Evolutionary conservation across 2,888 invertebrate species (phyloP), one percentile per base, ranked within the genome.

Genomic region (Eupithecia insigniata): DNA sequence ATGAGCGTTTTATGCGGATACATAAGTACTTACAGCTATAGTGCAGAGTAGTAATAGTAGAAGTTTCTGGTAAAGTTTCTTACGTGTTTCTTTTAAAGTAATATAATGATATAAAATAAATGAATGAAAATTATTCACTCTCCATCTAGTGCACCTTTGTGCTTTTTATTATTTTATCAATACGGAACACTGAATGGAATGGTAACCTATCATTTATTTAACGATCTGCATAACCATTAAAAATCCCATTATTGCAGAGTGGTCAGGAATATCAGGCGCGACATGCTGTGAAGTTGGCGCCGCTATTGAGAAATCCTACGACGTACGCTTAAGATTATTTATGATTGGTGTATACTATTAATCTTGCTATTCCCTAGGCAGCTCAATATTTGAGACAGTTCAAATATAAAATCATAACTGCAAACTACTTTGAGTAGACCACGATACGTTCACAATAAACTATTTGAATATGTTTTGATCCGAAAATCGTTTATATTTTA

Each of bases 241-340:
- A 74, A 74, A 62, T 36, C 67, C 74, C 74, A 74, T 74, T 71
- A 73, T 68, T 66, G 46, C 66, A 62, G 36, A 67, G 64, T 67
- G 74, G 74, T 74, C 71, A 71, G 64, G 72, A 76, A 73, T 71
- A 72, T 73, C 76, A 72, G 72, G 65, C 71, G 71, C n/a, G 36
- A 14, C 10, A 34, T n/a, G 34, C 18, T 6, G 22, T 22, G 22
- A 12, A 22, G 22, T n/a, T 64, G 36, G 14, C 12, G 61, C 34
- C 32, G 14, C 61, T 61, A 32, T 34, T 18, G 26, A 22, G 26
- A 12, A 7, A 51, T 18, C 7, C 18, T 16, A 43, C 18, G 7
- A 43, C 0, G 16, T 0, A 18, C 12, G 43, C 7, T 3, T 10
- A 34, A 34, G 34, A 34, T 34, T 8, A 10, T 10, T 10, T 10